Percentiles rank a stretch among this genome's conserved stretches.
These are phyloP conservation scores for Dicyrtoma fusca DNA, from an alignment of 2,888 invertebrate species.

Conservation along the genomic window DNA sequence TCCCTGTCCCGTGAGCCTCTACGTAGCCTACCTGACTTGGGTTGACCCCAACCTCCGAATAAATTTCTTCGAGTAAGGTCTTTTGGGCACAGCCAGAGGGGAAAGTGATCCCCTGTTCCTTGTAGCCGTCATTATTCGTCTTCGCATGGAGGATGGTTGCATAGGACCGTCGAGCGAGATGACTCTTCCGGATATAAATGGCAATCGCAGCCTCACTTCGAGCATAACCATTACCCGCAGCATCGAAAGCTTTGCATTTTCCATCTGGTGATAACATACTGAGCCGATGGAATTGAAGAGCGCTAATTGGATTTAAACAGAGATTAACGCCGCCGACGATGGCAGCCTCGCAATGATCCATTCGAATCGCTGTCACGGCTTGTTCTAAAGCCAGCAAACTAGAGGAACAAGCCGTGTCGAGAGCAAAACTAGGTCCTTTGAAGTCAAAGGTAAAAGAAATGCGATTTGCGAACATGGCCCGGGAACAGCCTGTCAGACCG, in stretches of 20 bases:
- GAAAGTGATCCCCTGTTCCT: constrained; percentile 86
- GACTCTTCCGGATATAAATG: constrained; percentile 78
- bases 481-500: constrained; percentile 52
- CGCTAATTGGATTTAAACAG: constrained; percentile 84
- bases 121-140: constrained; percentile 90
- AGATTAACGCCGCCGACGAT: constrained; percentile 86
- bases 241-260: constrained; percentile 92
- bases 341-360: constrained; percentile 93
- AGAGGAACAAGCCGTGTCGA: constrained; percentile 97
- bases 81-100: constrained; percentile 81
- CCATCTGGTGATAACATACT: constrained; percentile 90
- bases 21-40: constrained; percentile 86
- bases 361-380: constrained; percentile 76
- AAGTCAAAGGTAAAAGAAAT: constrained; percentile 95
- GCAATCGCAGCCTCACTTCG: constrained; percentile 85
- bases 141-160: constrained; percentile 84
- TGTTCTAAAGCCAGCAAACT: constrained; percentile 89
- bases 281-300: constrained; percentile 90
- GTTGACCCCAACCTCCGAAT: constrained; percentile 77
- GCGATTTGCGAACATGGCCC: constrained; percentile 67
- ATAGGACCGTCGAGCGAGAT: constrained; percentile 73
- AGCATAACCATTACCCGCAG: constrained; percentile 81
- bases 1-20: constrained; percentile 96
- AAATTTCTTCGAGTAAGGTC: constrained; percentile 72
- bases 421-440: constrained; percentile 87